phyloP scores from a whole-genome alignment of 2,113 vertebrate genomes.

The Pseudorasbora parva region DNA sequence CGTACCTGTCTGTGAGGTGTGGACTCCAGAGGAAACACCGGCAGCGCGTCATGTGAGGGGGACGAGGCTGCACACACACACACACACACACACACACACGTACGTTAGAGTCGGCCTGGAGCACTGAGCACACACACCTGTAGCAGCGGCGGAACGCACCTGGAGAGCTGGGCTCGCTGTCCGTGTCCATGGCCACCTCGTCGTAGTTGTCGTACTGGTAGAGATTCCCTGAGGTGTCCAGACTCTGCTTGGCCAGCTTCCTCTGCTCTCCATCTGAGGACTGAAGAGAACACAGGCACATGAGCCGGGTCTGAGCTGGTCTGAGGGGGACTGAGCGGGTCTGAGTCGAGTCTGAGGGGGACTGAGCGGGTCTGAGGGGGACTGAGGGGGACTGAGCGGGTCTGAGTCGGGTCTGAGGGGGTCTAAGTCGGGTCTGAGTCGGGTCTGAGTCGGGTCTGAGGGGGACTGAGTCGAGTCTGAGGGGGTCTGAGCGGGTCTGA shows the following conservation, averaged over 20 bases:
- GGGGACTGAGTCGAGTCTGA: too few relatives aligned
- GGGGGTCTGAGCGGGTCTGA: too few relatives aligned
- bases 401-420: too few relatives aligned
- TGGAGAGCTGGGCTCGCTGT: conserved; percentile 93
- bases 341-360: too few relatives aligned
- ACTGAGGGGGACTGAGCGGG: too few relatives aligned
- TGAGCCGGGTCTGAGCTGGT: not conserved
- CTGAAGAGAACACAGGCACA: conserved; percentile 69
- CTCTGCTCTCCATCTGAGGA: conserved; percentile 88
- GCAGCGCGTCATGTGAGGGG: conserved; percentile 51
- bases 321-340: too few relatives aligned
- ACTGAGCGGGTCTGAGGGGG: too few relatives aligned
- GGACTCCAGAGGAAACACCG: conserved; percentile 51
- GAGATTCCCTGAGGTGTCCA: conserved; percentile 87
- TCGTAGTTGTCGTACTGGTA: conserved; percentile 99
- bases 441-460: too few relatives aligned
- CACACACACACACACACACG: not conserved
- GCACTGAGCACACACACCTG: not conserved
- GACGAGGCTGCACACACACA: conserved; percentile 64
- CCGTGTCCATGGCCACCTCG: conserved; percentile 98
- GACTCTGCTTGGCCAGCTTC: conserved; percentile 82
- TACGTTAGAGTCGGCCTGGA: not conserved
- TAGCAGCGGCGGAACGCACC: conserved; percentile 68
- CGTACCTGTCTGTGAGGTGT: conserved; percentile 58
- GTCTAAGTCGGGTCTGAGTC: too few relatives aligned